A percentile compares a stretch with the other conserved stretches of the same genome.
Evolutionary conservation across 2,888 invertebrate species (phyloP).

Genomic region (Hydrotaea cyrtoneurina): DNA sequence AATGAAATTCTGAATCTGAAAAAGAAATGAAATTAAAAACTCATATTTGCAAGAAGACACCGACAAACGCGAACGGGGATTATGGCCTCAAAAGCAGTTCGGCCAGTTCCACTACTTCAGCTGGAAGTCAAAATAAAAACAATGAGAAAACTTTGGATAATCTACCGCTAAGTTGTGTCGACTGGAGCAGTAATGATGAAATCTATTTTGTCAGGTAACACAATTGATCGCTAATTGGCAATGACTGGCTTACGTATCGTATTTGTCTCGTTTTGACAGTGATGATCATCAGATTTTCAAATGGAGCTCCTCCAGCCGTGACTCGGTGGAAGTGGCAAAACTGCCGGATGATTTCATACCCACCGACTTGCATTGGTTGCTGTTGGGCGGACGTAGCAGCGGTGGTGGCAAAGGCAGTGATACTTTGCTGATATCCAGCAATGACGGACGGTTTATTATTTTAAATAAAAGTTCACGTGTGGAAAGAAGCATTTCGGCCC

Average conservation of each 20-base stretch:
- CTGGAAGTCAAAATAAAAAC: slow-evolving; percentile 25
- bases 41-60: slow-evolving; percentile 87
- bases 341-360: slow-evolving; percentile 92
- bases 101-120: slow-evolving; percentile 31
- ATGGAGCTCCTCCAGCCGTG: slow-evolving; percentile 92
- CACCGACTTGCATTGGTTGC: slow-evolving; percentile 93
- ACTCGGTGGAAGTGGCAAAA: slow-evolving; percentile 88
- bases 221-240: not conserved
- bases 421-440: slow-evolving; percentile 91
- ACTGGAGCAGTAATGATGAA: slow-evolving; percentile 97
- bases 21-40: slow-evolving; percentile 90
- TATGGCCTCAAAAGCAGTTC: slow-evolving; percentile 50
- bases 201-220: slow-evolving; percentile 92
- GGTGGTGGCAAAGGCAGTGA: slow-evolving; percentile 83
- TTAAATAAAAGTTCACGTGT: slow-evolving; percentile 93
- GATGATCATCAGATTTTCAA: slow-evolving; percentile 94
- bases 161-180: slow-evolving; percentile 93
- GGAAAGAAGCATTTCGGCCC: slow-evolving; percentile 96
- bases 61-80: slow-evolving; percentile 78
- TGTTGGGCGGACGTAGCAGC: slow-evolving; percentile 77
- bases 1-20: not conserved
- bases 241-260: too few relatives aligned
- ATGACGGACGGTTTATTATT: slow-evolving; percentile 94
- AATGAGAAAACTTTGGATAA: slow-evolving; percentile 67
- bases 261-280: slow-evolving; percentile 81